Base-by-base conservation (phyloP, 2,113 vertebrate species). In the Rhinolophus sinicus region DNA sequence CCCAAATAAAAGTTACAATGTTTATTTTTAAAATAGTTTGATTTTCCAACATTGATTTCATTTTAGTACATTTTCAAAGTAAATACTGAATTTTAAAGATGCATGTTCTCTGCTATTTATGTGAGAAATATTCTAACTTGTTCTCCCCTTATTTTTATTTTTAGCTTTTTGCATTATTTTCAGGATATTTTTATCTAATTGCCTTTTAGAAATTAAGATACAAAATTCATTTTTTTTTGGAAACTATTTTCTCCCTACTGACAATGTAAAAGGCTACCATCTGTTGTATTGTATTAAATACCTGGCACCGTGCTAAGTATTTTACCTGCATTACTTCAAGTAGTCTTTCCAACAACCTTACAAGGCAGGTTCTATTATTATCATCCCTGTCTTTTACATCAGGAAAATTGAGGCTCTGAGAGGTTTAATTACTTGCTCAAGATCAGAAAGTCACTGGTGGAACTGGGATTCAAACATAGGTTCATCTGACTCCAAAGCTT, bases 171-270 rank as follows among this genome's bases (percentile, higher is more conserved):
- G 38, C 8, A 60, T 65, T 92, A 22, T 95, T 33, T 15, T 72
- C 38, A 81, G 60, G 35, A 62, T 73, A 69, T 93, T 97, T 97
- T 95, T 92, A 58, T 90, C 64, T 92, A 86, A 72, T 73, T 94
- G 33, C 6, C 77, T 94, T 80, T 88, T 76, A 60, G 6, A 95
- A 92, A 87, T 38, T 95, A 95, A 93, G 18, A 88, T 88, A 67
- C 47, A 76, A n/a, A 86, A 82, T n/a, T 82, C 12, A n/a, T 87
- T 65, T 72, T 87, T 35, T 8, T 65, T 78, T 90, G 13, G 24
- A 93, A 95, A 95, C 24, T 64, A 15, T 72, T 90, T 95, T 81
- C 38, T 84, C 35, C 47, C 35, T 96, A 5, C 40, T 86, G 72
- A 92, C 50, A 82, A 7, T 56, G 10, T 90, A 44, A 95, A 96